A percentile compares a stretch with the other conserved stretches of the same genome.
Conservation (phyloP, 2,888 invertebrate species). For the Brassicogethes aeneus region DNA sequence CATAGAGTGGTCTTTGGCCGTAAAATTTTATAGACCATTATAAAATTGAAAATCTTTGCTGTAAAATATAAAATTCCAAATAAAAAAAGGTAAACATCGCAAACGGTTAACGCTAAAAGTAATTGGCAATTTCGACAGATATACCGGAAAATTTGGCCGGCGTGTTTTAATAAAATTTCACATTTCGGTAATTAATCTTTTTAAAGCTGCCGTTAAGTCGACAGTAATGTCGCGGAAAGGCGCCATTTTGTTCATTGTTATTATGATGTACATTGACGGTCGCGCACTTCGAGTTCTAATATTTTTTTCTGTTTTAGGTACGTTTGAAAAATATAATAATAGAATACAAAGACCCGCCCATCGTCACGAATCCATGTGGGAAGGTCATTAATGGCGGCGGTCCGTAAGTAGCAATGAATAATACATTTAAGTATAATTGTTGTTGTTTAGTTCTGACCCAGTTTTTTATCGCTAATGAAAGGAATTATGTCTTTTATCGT, state of each 20-base stretch:
- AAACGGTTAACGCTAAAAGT: too few species aligned
- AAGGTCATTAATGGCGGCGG: slow-evolving; percentile 14
- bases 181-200: too few species aligned
- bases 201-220: too few species aligned
- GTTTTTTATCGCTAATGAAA: slow-evolving; percentile 8
- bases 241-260: not conserved
- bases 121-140: too few species aligned
- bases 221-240: too few species aligned
- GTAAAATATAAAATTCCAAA: too few species aligned
- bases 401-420: slow-evolving; percentile 18
- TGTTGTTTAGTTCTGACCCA: slow-evolving; percentile 7
- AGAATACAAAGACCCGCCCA: slow-evolving; percentile 11
- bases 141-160: too few species aligned
- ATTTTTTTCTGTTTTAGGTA: slow-evolving; percentile 17
- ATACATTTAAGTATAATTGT: slow-evolving; percentile 16
- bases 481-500: slow-evolving; percentile 4
- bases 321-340: slow-evolving; percentile 15
- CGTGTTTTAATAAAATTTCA: too few species aligned
- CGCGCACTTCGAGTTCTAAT: slow-evolving; percentile 9
- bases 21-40: too few species aligned
- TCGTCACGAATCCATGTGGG: slow-evolving; percentile 12
- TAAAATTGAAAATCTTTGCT: too few species aligned
- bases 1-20: too few species aligned
- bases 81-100: too few species aligned
- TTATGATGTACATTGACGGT: not conserved